A percentile compares a stretch with the other conserved stretches of the same genome.
phyloP scores from a whole-genome alignment of 2,797 vertebrate genomes.

The Gadopsis marmoratus region DNA sequence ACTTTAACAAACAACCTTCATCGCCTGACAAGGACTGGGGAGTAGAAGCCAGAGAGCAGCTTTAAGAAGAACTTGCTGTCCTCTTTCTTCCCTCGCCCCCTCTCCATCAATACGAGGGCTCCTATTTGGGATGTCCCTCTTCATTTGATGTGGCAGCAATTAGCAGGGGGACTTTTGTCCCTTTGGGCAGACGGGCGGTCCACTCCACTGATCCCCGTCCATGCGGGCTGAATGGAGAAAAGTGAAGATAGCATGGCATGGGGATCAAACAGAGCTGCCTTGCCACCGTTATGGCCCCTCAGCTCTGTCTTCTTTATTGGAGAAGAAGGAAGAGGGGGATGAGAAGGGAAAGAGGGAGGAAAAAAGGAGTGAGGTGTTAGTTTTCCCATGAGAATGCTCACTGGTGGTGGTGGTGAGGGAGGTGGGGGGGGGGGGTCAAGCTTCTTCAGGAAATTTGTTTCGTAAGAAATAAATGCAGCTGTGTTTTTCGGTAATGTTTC shows the following conservation, averaged over 20 bases:
- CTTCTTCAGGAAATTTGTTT: conserved; percentile 17
- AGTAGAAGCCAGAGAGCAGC: conserved; percentile 47
- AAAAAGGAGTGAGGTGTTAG: conserved; percentile 79
- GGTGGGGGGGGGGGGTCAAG: conserved; percentile 13
- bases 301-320: conserved; percentile 72
- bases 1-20: conserved; percentile 7
- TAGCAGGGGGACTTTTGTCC: conserved; percentile 90
- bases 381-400: conserved; percentile 90
- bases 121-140: conserved; percentile 82
- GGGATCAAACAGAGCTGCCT: conserved; percentile 87
- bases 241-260: conserved; percentile 80
- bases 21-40: conserved; percentile 43
- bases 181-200: conserved; percentile 82
- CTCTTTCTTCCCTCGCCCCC: conserved; percentile 56
- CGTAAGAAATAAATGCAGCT: neutral
- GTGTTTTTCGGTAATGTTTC: conserved; percentile 1
- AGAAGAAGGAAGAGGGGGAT: conserved; percentile 61
- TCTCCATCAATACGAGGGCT: conserved; percentile 86
- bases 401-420: no score
- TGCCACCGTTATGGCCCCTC: conserved; percentile 74
- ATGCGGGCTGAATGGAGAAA: conserved; percentile 81
- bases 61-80: conserved; percentile 79
- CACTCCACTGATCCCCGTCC: conserved; percentile 90
- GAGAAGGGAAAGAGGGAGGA: conserved; percentile 52
- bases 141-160: conserved; percentile 95